These are phyloP conservation scores for Invenusta paracnida DNA, from an alignment of 2,888 invertebrate genomes.

Conservation along the genomic window DNA sequence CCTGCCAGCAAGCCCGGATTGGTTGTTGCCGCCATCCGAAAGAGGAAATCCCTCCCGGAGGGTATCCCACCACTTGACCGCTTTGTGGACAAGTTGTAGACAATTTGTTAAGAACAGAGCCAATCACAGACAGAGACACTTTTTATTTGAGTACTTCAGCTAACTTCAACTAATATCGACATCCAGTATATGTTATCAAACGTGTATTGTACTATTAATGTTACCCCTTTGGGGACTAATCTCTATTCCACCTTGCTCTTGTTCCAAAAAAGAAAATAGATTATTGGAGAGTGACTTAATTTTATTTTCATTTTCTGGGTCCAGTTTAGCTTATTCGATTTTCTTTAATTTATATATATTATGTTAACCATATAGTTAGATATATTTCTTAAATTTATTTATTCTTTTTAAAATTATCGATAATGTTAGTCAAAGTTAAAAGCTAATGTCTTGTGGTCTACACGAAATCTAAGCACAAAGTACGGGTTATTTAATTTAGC, in stretches of 20 bases:
- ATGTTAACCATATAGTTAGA: too few species aligned
- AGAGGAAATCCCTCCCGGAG: slow-evolving; percentile 97
- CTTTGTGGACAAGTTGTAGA: slow-evolving; percentile 98
- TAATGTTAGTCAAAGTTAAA: too few species aligned
- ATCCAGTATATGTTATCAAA: too few species aligned
- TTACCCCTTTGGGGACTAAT: background rate
- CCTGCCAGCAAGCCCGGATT: slow-evolving; percentile 58
- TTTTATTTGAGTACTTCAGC: background rate
- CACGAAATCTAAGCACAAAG: too few species aligned
- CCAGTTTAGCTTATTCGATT: too few species aligned
- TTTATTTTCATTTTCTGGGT: background rate
- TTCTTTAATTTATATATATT: too few species aligned
- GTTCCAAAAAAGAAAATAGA: slow-evolving; percentile 21
- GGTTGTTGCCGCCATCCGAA: slow-evolving; percentile 77
- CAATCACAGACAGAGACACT: background rate
- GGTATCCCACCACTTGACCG: slow-evolving; percentile 87
- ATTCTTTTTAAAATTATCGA: too few species aligned
- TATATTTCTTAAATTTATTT: too few species aligned
- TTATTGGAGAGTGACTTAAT: background rate
- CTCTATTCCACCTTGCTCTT: slow-evolving; percentile 1
- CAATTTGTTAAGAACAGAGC: background rate
- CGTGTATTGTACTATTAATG: too few species aligned
- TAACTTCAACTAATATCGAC: too few species aligned
- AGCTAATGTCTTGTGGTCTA: too few species aligned
- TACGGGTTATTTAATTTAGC: too few species aligned